phyloP scores from a whole-genome alignment of 1,140 invertebrate species.

The Meteorus sp. region DNA sequence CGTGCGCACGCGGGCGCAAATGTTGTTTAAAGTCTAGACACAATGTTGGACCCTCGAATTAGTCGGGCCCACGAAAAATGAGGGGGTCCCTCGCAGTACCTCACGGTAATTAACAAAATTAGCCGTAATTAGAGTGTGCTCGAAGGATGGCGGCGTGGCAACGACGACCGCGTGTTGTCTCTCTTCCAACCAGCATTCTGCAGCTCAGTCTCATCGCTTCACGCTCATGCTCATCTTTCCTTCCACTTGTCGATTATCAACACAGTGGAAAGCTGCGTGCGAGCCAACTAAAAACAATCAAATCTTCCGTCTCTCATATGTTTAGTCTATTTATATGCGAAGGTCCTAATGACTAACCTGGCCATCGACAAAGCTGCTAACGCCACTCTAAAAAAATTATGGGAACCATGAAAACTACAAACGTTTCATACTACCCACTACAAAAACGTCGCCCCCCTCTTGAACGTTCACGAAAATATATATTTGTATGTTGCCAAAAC shows the following conservation, averaged over 20 bases:
- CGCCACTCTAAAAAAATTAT: too few relatives aligned
- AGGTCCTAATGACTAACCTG: conserved; percentile 40
- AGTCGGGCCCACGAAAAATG: conserved; percentile 41
- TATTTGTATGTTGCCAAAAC: background rate
- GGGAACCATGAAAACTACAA: conserved; percentile 21
- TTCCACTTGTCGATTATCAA: background rate
- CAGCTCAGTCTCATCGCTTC: conserved; percentile 25
- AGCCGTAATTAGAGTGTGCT: conserved; percentile 53
- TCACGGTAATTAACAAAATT: conserved; percentile 56
- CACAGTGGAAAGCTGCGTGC: background rate
- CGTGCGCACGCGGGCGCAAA: conserved; percentile 47
- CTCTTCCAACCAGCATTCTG: background rate
- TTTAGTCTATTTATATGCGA: conserved; percentile 34
- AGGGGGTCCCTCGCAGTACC: conserved; percentile 32
- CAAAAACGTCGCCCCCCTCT: conserved; percentile 4
- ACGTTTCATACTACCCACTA: conserved; percentile 9
- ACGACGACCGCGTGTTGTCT: conserved; percentile 12
- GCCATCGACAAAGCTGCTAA: background rate
- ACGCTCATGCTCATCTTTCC: background rate
- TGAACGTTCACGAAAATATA: background rate
- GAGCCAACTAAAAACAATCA: background rate
- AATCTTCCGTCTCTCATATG: background rate
- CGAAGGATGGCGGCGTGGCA: conserved; percentile 27
- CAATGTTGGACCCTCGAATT: conserved; percentile 55
- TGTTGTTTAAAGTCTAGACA: conserved; percentile 58